Evolutionary conservation across 2,113 vertebrate genomes (phyloP), one percentile per base, ranked within the genome.

Genomic region (Periophthalmodon schlosseri): DNA sequence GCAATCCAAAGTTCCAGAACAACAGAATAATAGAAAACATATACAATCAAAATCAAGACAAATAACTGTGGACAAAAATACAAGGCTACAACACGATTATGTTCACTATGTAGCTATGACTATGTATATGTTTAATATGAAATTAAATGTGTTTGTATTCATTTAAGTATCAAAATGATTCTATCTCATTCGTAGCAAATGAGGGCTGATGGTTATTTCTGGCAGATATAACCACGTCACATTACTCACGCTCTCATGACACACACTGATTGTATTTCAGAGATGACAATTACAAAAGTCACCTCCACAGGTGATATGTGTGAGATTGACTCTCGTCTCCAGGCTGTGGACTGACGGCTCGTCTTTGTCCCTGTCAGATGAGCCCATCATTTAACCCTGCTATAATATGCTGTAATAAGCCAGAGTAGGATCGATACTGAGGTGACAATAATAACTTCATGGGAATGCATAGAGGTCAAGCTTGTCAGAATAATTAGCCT

Each of bases 221-320:
- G 39, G 61, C 3, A 52, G 24, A 76, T 87, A 82, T 83, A 82
- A 88, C 76, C n/a, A 50, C 50, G 69, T 20, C 57, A 68, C 69
- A 70, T 68, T 5, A 78, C 64, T 49, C 14, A 44, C 28, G 18
- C 23, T 67, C 11, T 72, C 33, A n/a, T 60, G 68, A 65, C 52
- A 58, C 72, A 28, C 68, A 18, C n/a, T 34, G 66, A 60, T 78
- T 71, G 50, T 34, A 50, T 76, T 78, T 15, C 63, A 44, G 66
- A 21, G 36, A 65, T 56, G 65, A 61, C 16, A 76, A 84, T 84
- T 71, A 57, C 46, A 66, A 74, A 15, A 36, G 7, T 67, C 11
- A 70, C 16, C 8, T 20, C 23, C 76, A 46, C 39, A 23, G 60
- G 69, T 73, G 58, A 78, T 74, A 70, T 84, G 71, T 77, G 73